These are phyloP conservation scores for Microplitis deprimator DNA, from an alignment of 2,888 invertebrate genomes.

Conservation along the genomic window DNA sequence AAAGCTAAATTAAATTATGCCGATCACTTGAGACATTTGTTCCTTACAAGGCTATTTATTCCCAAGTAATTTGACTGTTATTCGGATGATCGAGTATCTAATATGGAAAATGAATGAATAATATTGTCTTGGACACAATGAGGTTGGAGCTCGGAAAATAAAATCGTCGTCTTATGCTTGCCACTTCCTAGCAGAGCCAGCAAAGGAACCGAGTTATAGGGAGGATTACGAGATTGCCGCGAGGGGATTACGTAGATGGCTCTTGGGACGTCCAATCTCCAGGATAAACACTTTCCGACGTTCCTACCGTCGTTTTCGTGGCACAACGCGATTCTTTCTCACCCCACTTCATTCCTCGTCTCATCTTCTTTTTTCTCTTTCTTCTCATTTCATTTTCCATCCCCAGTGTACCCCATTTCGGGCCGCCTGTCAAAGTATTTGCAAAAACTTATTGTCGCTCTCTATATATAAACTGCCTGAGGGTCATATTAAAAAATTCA, in stretches of 20 bases:
- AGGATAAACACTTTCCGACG: conserved; percentile 70
- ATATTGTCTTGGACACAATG: conserved; percentile 62
- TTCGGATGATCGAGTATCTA: conserved; percentile 12
- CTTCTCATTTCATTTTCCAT: conserved; percentile 8
- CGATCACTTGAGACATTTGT: too few species aligned
- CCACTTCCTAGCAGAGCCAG: conserved; percentile 52
- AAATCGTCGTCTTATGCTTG: conserved; percentile 51
- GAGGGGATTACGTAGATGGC: conserved; percentile 70
- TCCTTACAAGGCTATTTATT: background rate
- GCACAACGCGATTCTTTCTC: conserved; percentile 34
- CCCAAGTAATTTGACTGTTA: background rate
- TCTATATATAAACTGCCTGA: conserved; percentile 23
- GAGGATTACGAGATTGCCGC: conserved; percentile 71
- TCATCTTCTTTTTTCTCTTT: conserved; percentile 14
- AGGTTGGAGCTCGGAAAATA: conserved; percentile 24
- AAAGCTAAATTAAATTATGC: background rate
- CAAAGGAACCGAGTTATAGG: conserved; percentile 64
- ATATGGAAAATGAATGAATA: conserved; percentile 59
- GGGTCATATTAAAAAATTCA: conserved; percentile 62
- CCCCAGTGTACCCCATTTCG: conserved; percentile 14
- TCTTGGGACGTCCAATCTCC: conserved; percentile 70
- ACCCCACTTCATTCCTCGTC: conserved; percentile 25
- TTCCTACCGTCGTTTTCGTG: conserved; percentile 54
- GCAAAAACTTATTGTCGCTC: conserved; percentile 61
- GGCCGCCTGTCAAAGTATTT: conserved; percentile 41